phyloP scores from a whole-genome alignment of 2,888 invertebrate species.

The Eristalis intricaria region DNA sequence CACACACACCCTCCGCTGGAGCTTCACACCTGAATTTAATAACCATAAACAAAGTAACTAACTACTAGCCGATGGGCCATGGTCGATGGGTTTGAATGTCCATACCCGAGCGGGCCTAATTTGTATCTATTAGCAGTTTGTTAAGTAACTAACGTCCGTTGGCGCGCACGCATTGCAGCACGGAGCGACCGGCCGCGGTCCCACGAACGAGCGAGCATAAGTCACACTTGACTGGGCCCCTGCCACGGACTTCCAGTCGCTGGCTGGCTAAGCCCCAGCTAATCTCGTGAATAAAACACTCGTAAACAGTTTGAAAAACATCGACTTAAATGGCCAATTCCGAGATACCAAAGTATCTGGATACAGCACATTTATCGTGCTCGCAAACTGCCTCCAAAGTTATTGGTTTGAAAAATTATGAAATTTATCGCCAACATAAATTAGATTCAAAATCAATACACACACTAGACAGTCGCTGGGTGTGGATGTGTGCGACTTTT shows the following conservation, averaged over 20 bases:
- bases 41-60: conserved; percentile 48
- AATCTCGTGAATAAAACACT: conserved; percentile 56
- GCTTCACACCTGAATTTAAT: conserved; percentile 46
- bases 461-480: background rate
- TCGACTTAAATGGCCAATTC: conserved; percentile 50
- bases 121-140: conserved; percentile 58
- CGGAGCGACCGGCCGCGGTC: background rate
- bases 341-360: conserved; percentile 53
- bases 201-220: background rate
- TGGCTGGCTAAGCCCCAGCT: background rate
- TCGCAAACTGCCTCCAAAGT: conserved; percentile 34
- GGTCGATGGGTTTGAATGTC: background rate
- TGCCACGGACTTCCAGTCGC: conserved; percentile 7
- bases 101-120: conserved; percentile 24
- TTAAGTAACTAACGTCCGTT: conserved; percentile 16
- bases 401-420: conserved; percentile 34
- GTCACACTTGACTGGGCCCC: conserved; percentile 1
- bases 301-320: conserved; percentile 58
- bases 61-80: conserved; percentile 7
- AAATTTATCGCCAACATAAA: conserved; percentile 51
- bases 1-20: conserved; percentile 7
- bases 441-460: conserved; percentile 27
- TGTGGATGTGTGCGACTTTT: background rate
- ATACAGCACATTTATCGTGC: conserved; percentile 37
- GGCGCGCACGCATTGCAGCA: conserved; percentile 33